Base-by-base conservation (phyloP, 2,888 invertebrate species). In the Lithophane ornitopus region DNA sequence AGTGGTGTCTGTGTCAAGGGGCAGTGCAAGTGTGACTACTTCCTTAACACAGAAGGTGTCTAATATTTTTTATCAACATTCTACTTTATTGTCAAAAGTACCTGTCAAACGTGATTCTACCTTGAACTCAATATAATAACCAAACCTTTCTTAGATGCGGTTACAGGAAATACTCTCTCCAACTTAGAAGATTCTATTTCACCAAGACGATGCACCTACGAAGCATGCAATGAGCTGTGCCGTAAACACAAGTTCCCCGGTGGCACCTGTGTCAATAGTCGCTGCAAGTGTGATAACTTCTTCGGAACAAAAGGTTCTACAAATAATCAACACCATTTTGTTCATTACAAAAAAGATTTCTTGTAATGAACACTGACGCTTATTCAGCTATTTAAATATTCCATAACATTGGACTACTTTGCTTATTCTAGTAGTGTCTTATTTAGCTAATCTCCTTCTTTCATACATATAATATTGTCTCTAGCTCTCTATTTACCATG, bases 1-100 rank as follows among this genome's bases (percentile, higher is more conserved):
- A 46, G 61, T n/a, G 80, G 76, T 34, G 49, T 41, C n/a, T 77
- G 77, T 54, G 1, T 77, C 26, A 73, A 77, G 0, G 77, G 77
- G 0, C 56, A 56, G 14, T 77, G 77, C 81, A 77, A 63, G 22
- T 77, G 77, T 63, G 56, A 80, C 26, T 34, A 80, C 81, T 80
- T 80, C 41, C 0, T 56, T 16, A 44, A 77, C 34, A 26, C 74
- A 34, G 16, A 63, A 63, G 62, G 81, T 81, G 49, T 58, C 7
- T n/a, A 46, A 14, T 11, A 59, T 26, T 44, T n/a, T 0, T 0
- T n/a, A 14, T 39, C 4, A n/a, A n/a, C 44, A 34, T 34, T 34
- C 34, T 34, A 19, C 7, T 52, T 52, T 2, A 19, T 12, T 65
- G 70, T 19, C n/a, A 14, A 9, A 68, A 70, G 69, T 52, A 22